These are phyloP conservation scores for Mellivora capensis DNA, from an alignment of 2,113 vertebrate genomes.

Conservation along the genomic window DNA sequence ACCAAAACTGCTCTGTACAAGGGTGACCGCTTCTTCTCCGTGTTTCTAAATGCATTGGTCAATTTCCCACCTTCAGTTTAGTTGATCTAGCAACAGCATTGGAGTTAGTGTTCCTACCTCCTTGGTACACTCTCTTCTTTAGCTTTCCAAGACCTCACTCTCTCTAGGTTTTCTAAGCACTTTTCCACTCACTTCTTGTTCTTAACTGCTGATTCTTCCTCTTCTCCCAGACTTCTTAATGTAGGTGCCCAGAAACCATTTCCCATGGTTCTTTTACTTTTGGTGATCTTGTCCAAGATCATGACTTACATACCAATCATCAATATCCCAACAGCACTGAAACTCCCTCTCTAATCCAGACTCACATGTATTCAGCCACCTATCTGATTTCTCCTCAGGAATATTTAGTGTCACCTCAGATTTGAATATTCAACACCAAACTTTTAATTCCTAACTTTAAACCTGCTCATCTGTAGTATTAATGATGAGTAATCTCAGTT, in stretches of 20 bases:
- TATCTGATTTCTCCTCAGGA: not conserved
- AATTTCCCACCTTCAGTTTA: not conserved
- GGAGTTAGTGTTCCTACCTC: not conserved
- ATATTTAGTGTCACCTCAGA: not conserved
- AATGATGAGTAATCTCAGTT: not conserved
- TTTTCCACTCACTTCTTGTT: not conserved
- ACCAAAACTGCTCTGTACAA: not conserved
- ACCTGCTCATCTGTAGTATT: not conserved
- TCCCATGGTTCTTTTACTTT: not conserved
- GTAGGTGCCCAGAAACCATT: not conserved
- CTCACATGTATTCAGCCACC: not conserved
- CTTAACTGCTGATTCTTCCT: not conserved
- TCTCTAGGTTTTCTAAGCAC: not conserved
- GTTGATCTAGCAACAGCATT: not conserved
- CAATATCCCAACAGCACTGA: not conserved
- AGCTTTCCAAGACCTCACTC: not conserved
- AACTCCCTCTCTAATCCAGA: not conserved
- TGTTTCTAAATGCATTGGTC: not conserved
- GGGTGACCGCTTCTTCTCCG: rapidly evolving
- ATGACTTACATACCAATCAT: not conserved
- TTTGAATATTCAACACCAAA: not conserved
- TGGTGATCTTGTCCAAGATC: not conserved
- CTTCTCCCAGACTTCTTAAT: not conserved
- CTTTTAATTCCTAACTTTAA: not conserved
- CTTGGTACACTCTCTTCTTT: not conserved